These are phyloP conservation scores for Turritopsis rubra DNA, from an alignment of 30 jellyfish, hydroid and myxozoan species.

Conservation along the genomic window DNA sequence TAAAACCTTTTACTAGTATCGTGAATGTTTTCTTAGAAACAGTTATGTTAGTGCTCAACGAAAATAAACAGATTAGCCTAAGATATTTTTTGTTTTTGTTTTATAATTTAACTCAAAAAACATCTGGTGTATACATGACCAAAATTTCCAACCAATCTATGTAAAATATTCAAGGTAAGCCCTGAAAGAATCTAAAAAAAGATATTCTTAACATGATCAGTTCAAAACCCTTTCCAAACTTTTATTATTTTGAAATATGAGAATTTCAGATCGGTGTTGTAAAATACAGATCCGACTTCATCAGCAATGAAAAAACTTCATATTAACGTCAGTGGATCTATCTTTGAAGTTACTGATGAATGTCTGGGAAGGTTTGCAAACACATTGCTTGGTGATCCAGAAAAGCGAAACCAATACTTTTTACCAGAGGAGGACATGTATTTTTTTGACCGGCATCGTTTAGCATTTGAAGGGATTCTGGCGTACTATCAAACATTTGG, in stretches of 20 bases:
- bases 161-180: neutral
- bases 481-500: constrained; percentile 65
- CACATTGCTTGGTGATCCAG: constrained; percentile 69
- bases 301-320: constrained; percentile 26
- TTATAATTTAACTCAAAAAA: neutral
- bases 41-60: neutral
- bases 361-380: constrained; percentile 55
- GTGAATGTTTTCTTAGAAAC: neutral
- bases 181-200: neutral
- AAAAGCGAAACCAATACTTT: constrained; percentile 39
- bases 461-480: constrained; percentile 75
- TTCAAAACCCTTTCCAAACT: neutral
- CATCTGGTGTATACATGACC: neutral
- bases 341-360: constrained; percentile 33
- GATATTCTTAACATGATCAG: neutral
- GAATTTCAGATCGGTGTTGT: neutral
- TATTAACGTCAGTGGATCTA: constrained; percentile 65
- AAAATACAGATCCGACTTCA: neutral
- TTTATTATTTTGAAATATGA: too few species aligned
- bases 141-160: neutral
- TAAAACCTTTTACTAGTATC: neutral
- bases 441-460: constrained; percentile 73
- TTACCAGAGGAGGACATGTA: constrained; percentile 33
- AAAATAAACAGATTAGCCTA: neutral
- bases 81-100: neutral